Evolutionary conservation across 2,797 vertebrate genomes (phyloP), one percentile per base, ranked within the genome.

Genomic region (Cyprinodon diabolis): DNA sequence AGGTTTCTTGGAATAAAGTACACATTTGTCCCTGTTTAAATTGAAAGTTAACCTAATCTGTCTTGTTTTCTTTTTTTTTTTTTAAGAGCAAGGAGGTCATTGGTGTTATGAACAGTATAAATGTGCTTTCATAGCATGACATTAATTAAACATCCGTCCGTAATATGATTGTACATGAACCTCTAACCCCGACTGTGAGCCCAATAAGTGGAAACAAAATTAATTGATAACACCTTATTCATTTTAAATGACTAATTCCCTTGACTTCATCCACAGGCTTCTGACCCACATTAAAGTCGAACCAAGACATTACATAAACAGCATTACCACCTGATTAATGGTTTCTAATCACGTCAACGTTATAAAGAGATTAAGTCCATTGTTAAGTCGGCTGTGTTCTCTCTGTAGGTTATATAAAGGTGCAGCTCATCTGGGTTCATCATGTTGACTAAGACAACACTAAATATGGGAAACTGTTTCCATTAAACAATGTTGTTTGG

Each of bases 261-360:
- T 45, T 54, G 23, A 56, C 17, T 11, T 68, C 71, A 66, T 75
- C 65, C 48, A 78, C 12, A 55, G 73, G 71, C 48, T 55, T 5
- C 3, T 86, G 85, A 81, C 84, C 84, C 66, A 88, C 65, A 78
- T 83, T 66, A 4, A 40, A 51, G 43, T 25, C 57, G 63, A 79
- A 83, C 81, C 72, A 77, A 60, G 68, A 65, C 37, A 37, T 90
- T 91, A 83, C 76, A 56, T 84, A 92, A 88, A 66, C 48, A 12
- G 75, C 8, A 81, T 87, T 78, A 88, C 58, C 35, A 65, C 19
- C 35, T 48, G 68, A 54, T 78, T 40, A 84, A 76, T 81, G 15
- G 51, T 71, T 70, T 68, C 79, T 90, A 91, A 94, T 92, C 84
- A 82, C 80, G 65, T 69, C 37, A 48, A 67, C 71, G 67, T 76